phyloP scores from a whole-genome alignment of 2,888 invertebrate genomes.

The Lochmaea capreae region DNA sequence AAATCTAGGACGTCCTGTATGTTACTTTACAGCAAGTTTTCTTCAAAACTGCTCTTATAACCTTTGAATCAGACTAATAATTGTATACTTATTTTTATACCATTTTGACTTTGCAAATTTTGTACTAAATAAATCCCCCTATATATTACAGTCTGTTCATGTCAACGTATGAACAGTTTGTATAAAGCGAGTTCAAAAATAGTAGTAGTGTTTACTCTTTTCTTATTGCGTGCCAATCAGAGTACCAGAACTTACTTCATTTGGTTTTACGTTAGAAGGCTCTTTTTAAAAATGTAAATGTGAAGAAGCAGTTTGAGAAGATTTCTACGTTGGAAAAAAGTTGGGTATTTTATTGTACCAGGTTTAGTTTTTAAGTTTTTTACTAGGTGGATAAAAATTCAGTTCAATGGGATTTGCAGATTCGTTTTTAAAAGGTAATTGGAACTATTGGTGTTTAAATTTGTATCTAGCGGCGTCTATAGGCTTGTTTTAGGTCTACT shows the following conservation, averaged over 20 bases:
- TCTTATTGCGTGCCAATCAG: constrained; percentile 21
- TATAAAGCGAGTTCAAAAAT: constrained; percentile 17
- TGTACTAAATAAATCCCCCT: constrained; percentile 7
- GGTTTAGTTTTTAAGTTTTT: constrained; percentile 3
- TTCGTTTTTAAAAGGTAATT: background rate
- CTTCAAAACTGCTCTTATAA: constrained; percentile 23
- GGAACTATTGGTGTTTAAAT: background rate
- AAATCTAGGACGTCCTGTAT: constrained; percentile 9
- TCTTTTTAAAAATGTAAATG: constrained; percentile 18
- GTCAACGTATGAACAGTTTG: constrained; percentile 6
- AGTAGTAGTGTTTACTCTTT: constrained; percentile 8
- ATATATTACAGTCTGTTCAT: constrained; percentile 11
- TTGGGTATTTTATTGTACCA: background rate
- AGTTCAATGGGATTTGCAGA: background rate
- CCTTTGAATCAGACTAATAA: constrained; percentile 21
- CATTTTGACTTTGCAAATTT: constrained; percentile 23
- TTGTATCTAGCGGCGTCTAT: background rate
- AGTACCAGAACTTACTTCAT: constrained; percentile 20
- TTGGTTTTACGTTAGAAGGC: no score
- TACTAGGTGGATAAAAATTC: background rate
- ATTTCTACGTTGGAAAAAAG: constrained; percentile 24
- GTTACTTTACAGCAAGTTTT: constrained; percentile 7
- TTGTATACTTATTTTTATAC: constrained; percentile 34
- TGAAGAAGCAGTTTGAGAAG: constrained; percentile 32
- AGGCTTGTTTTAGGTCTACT: no score